Evolutionary conservation across 1,140 invertebrate genomes (phyloP).

Genomic region (Eriosoma lanigerum): DNA sequence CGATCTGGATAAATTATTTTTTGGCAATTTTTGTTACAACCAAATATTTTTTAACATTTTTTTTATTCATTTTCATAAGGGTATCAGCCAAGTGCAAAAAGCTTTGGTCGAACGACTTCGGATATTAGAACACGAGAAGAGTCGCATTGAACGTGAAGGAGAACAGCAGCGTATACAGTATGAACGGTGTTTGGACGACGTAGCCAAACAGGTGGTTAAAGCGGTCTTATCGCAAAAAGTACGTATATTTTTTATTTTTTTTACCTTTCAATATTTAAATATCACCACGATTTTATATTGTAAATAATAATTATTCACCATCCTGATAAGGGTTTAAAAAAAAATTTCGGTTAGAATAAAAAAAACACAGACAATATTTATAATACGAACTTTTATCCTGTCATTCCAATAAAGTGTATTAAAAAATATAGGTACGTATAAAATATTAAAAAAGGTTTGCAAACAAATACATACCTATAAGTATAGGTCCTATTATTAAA

Average conservation of each 20-base stretch:
- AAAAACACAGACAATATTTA: too few species aligned
- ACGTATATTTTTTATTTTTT: neutral
- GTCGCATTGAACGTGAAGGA: conserved; percentile 64
- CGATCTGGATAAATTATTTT: neutral
- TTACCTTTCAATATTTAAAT: too few species aligned
- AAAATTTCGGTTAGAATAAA: too few species aligned
- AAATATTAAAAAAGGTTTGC: too few species aligned
- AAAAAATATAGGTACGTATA: too few species aligned
- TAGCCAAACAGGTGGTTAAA: conserved; percentile 77
- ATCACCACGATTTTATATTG: too few species aligned
- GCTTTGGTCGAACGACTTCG: conserved; percentile 65
- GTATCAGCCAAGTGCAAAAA: conserved; percentile 61
- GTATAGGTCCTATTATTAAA: too few species aligned
- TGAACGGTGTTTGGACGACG: conserved; percentile 75
- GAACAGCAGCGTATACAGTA: conserved; percentile 69
- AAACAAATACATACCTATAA: too few species aligned
- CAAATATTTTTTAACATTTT: neutral
- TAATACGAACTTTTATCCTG: too few species aligned
- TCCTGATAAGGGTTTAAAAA: too few species aligned
- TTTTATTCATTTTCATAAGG: conserved; percentile 54
- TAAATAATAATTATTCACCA: too few species aligned
- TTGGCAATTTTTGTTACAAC: neutral
- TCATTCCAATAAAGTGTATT: too few species aligned
- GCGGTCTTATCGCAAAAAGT: conserved; percentile 83
- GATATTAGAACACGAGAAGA: conserved; percentile 67